Conservation (phyloP, 2,113 vertebrate species). For the Mormyrus lacerda region DNA sequence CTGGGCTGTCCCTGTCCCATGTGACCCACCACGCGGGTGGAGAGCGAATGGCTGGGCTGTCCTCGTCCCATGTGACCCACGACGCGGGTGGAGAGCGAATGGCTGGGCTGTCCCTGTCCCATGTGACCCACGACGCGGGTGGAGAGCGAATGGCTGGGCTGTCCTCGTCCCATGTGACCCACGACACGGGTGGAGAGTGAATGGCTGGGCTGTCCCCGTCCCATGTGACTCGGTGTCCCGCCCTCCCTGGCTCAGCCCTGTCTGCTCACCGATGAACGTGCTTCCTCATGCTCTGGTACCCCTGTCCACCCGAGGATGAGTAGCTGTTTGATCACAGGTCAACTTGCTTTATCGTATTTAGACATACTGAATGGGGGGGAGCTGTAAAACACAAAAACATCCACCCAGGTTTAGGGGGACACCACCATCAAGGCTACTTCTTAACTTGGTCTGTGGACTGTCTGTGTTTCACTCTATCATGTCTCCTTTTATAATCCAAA, state of each 20-base stretch:
- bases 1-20: not conserved
- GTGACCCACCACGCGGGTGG: not conserved
- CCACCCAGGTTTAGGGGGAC: not conserved
- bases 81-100: not conserved
- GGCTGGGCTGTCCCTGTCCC: not conserved
- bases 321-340: not conserved
- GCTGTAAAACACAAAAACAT: not conserved
- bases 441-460: not conserved
- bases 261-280: not conserved
- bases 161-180: not conserved
- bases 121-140: not conserved
- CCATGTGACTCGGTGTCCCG: not conserved
- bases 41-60: not conserved
- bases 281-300: not conserved
- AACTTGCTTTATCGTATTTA: not conserved
- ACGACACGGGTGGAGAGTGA: not conserved
- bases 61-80: not conserved
- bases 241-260: not conserved
- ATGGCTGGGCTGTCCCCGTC: not conserved
- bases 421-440: not conserved
- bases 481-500: not conserved
- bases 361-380: not conserved
- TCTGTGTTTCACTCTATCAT: not conserved
- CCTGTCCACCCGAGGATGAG: not conserved
- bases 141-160: not conserved